Base-by-base conservation (phyloP, 2,113 vertebrate species). In the Scatophagus argus region DNA sequence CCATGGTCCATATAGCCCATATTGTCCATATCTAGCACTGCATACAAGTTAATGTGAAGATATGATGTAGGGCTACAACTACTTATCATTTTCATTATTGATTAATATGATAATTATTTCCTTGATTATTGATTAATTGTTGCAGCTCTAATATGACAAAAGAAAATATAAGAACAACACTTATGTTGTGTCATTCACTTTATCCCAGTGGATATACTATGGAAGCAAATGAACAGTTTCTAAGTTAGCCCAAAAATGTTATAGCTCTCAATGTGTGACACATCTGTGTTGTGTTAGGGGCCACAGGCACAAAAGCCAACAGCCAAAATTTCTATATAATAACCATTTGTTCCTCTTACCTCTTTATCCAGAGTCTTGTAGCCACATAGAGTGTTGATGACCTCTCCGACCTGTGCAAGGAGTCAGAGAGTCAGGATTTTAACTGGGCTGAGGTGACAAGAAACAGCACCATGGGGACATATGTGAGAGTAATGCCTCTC, bases 351-450 rank as follows among this genome's bases (percentile, higher is more conserved):
- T 51, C 8, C 12, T 64, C 87, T 90, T 71, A 97, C 96, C 95
- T 96, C 91, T 83, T 95, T 74, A 21, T 85, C 65, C 1, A 97
- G 94, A 0, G 95, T 93, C 87, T 91, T 81, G 92, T 95, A 96
- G 4, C 96, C 96, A 54, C 96, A 97, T 0, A 96, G 87, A 8
- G 96, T 97, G 92, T 97, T 97, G 55, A 96, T 77, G 74, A 97
- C 96, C 68, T 95, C 96, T 62, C 93, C 95, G 0, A 88, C 88
- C 96, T 97, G 91, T 2, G 55, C 47, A 88, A 23, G 89, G 38
- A 73, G 29, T 27, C 19, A 72, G 21, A 86, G 2, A 76, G 46
- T 72, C 4, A 85, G 63, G 3, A 29, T 12, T 75, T 55, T 1
- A 69, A 59, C 12, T 54, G 27, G 38, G 36, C 27, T 2, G 14